A percentile compares a stretch with the other conserved stretches of the same genome.
Conservation (phyloP, 2,888 invertebrate genomes). For the Andrena haemorrhoa region DNA sequence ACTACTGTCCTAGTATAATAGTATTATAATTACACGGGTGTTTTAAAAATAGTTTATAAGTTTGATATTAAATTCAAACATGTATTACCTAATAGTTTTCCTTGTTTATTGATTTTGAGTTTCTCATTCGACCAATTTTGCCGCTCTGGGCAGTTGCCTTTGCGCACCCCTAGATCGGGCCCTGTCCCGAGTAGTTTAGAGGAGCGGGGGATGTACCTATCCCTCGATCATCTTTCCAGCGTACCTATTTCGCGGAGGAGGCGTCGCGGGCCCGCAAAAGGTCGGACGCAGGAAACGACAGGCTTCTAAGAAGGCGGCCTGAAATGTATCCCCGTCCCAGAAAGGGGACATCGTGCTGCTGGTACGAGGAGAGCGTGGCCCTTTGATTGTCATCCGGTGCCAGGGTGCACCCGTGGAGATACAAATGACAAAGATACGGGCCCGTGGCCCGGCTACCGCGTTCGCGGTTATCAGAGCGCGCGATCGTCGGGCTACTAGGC, state of each 20-base stretch:
- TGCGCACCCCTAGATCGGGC: no score
- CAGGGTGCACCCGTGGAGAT: constrained; percentile 75
- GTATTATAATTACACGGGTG: no score
- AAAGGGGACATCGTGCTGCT: constrained; percentile 36
- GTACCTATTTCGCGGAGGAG: background rate
- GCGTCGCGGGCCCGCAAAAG: background rate
- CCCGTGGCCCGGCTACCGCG: constrained; percentile 76
- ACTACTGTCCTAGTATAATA: no score
- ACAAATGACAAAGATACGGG: constrained; percentile 81
- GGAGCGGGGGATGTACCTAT: no score
- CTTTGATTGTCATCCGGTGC: constrained; percentile 75
- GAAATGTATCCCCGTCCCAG: constrained; percentile 48
- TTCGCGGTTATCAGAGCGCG: constrained; percentile 75
- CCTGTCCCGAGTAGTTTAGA: no score
- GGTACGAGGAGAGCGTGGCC: constrained; percentile 27
- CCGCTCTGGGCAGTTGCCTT: no score
- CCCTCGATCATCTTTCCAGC: background rate
- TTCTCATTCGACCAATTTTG: no score
- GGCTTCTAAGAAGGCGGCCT: constrained; percentile 47
- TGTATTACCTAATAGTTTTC: no score
- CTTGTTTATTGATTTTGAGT: no score
- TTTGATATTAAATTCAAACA: no score
- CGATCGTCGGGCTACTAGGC: constrained; percentile 68
- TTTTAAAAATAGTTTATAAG: no score
- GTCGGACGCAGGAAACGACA: constrained; percentile 1